A percentile compares a stretch with the other conserved stretches of the same genome.
These are phyloP conservation scores for Fragum fragum DNA, from an alignment of 2,888 invertebrate species.

Conservation along the genomic window DNA sequence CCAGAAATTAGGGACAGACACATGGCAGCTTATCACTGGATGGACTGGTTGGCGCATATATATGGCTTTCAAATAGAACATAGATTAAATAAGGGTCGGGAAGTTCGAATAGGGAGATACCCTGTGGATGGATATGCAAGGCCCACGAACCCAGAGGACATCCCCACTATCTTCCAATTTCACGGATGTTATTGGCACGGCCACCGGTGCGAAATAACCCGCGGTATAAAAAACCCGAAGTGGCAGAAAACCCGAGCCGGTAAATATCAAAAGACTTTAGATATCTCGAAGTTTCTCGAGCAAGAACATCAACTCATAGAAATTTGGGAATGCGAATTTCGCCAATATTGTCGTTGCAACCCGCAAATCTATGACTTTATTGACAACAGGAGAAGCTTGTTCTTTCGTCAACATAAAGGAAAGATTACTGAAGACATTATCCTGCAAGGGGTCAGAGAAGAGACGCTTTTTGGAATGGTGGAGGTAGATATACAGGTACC, in stretches of 20 bases:
- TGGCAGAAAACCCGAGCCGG: conserved; percentile 10
- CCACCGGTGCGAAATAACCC: conserved; percentile 30
- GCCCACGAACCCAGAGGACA: conserved; percentile 13
- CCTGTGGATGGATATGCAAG: conserved; percentile 51
- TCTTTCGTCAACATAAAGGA: conserved; percentile 42
- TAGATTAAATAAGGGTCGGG: conserved; percentile 32
- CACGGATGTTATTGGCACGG: too few species aligned
- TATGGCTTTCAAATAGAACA: conserved; percentile 34
- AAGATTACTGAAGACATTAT: conserved; percentile 30
- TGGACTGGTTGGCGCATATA: conserved; percentile 50
- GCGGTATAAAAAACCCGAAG: conserved; percentile 14
- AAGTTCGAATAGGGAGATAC: conserved; percentile 46
- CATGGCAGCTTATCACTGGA: conserved; percentile 51
- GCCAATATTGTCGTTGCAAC: conserved; percentile 33
- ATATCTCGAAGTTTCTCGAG: conserved; percentile 17
- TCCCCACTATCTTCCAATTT: conserved; percentile 45
- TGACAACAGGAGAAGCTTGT: conserved; percentile 26
- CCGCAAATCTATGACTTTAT: conserved; percentile 47
- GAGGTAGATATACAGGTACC: conserved; percentile 55
- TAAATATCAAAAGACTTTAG: conserved; percentile 32
- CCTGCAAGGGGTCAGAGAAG: conserved; percentile 30
- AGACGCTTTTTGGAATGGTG: conserved; percentile 47
- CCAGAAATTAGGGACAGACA: conserved; percentile 54
- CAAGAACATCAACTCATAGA: conserved; percentile 33
- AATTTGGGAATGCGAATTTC: conserved; percentile 60